A percentile compares a stretch with the other conserved stretches of the same genome.
Conservation (phyloP, 1,140 invertebrate genomes). For the Aphidius ervi region DNA sequence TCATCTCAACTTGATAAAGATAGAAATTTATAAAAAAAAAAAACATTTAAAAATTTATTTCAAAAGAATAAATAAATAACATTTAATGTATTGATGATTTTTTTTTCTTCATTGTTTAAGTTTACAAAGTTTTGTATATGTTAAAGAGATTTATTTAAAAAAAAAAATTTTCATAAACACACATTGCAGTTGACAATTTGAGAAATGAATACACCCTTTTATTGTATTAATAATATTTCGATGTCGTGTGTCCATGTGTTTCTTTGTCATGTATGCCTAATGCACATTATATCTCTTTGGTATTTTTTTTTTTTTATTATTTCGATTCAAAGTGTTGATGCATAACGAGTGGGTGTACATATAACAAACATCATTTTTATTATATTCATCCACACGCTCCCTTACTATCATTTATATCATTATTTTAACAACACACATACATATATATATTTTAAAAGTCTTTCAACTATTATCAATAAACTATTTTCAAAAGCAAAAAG, state of each 20-base stretch:
- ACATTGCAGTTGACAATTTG: slow-evolving; percentile 52
- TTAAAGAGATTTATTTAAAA: no score
- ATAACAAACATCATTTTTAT: slow-evolving; percentile 27
- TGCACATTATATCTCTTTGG: background rate
- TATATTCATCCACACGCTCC: slow-evolving; percentile 43
- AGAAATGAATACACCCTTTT: slow-evolving; percentile 45
- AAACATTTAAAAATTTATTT: slow-evolving; percentile 6
- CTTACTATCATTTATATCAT: slow-evolving; percentile 35
- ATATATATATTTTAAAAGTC: background rate
- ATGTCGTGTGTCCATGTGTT: no score
- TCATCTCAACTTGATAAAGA: slow-evolving; percentile 40
- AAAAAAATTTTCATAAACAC: no score
- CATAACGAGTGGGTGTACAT: slow-evolving; percentile 12
- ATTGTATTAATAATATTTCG: background rate
- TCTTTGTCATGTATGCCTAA: background rate
- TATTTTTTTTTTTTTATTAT: background rate
- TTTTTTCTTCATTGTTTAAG: slow-evolving; percentile 5
- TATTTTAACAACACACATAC: slow-evolving; percentile 5
- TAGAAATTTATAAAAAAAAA: slow-evolving; percentile 12
- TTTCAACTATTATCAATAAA: background rate
- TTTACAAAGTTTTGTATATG: no score
- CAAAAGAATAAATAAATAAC: background rate
- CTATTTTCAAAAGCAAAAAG: background rate
- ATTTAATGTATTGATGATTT: no score
- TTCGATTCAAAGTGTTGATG: slow-evolving; percentile 1